These are phyloP conservation scores for Microhierax caerulescens DNA, from an alignment of 2,797 vertebrate species.

Conservation along the genomic window DNA sequence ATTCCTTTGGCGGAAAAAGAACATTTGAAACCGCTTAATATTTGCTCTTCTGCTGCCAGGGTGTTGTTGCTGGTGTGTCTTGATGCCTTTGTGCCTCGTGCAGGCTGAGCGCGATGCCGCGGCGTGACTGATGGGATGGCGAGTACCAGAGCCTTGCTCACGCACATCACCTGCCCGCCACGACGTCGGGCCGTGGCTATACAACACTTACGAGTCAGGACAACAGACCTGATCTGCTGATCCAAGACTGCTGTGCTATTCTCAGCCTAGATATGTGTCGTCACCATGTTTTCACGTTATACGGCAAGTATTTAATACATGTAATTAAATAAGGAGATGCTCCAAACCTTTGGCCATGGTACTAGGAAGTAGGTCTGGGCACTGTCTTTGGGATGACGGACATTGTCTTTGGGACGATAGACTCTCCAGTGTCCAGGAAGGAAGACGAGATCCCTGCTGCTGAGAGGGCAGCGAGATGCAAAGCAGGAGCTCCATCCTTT, in stretches of 20 bases:
- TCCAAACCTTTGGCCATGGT: neutral
- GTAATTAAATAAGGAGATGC: neutral
- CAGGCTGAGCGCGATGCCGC: neutral
- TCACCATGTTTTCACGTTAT: neutral
- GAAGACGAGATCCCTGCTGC: neutral
- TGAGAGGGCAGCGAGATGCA: neutral
- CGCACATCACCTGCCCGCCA: rapidly evolving
- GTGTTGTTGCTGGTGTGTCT: neutral
- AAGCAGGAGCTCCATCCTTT: neutral
- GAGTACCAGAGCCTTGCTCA: neutral
- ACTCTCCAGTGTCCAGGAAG: neutral
- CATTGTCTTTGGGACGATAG: neutral
- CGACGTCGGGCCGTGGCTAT: too few species aligned
- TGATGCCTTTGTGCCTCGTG: neutral
- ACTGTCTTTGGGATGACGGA: neutral
- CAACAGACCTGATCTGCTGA: rapidly evolving
- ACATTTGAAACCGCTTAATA: neutral
- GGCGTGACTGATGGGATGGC: neutral
- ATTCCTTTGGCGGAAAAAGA: neutral
- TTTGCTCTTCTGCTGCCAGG: neutral
- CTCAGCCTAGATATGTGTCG: neutral
- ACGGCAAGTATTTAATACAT: neutral
- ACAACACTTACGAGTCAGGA: too few species aligned
- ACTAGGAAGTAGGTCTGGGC: neutral
- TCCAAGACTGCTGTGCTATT: neutral